Evolutionary conservation across 2,797 vertebrate genomes (phyloP).

Genomic region (Silurus aristotelis): DNA sequence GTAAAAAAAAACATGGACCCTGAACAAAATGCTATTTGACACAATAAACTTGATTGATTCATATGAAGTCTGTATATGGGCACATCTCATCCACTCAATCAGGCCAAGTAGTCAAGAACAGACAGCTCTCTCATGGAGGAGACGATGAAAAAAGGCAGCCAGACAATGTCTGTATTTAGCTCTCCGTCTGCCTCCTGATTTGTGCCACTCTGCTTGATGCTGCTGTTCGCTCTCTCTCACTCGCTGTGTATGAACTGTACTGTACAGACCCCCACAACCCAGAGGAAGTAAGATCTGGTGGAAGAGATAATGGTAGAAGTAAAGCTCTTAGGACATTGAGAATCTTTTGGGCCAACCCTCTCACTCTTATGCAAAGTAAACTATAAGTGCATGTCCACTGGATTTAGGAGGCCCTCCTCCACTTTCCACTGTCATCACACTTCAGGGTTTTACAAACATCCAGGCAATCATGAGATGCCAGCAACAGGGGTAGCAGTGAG

Average conservation of each 20-base stretch:
- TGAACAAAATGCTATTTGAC: conserved; percentile 53
- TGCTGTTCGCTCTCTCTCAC: conserved; percentile 21
- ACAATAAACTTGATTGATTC: conserved; percentile 52
- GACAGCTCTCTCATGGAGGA: conserved; percentile 44
- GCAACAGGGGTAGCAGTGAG: not conserved
- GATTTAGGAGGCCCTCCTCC: conserved; percentile 20
- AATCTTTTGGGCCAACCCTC: conserved; percentile 28
- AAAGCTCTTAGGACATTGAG: conserved; percentile 33
- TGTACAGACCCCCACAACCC: conserved; percentile 26
- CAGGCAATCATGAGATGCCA: not conserved
- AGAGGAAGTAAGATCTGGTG: conserved; percentile 36
- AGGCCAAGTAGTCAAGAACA: conserved; percentile 42
- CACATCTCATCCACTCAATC: conserved; percentile 47
- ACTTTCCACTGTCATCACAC: conserved; percentile 25
- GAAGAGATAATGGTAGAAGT: conserved; percentile 34
- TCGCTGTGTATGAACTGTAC: not conserved
- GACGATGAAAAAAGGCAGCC: conserved; percentile 41
- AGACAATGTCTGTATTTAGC: conserved; percentile 54
- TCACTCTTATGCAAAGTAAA: conserved; percentile 33
- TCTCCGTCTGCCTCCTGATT: conserved; percentile 42
- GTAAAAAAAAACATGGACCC: conserved; percentile 47
- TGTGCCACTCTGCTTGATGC: conserved; percentile 29
- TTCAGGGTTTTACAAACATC: not conserved
- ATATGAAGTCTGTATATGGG: conserved; percentile 48
- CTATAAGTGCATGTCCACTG: conserved; percentile 26